Percentiles rank a stretch among this genome's conserved stretches.
These are phyloP conservation scores for Sardina pilchardus DNA, from an alignment of 2,113 vertebrate species.

Conservation along the genomic window DNA sequence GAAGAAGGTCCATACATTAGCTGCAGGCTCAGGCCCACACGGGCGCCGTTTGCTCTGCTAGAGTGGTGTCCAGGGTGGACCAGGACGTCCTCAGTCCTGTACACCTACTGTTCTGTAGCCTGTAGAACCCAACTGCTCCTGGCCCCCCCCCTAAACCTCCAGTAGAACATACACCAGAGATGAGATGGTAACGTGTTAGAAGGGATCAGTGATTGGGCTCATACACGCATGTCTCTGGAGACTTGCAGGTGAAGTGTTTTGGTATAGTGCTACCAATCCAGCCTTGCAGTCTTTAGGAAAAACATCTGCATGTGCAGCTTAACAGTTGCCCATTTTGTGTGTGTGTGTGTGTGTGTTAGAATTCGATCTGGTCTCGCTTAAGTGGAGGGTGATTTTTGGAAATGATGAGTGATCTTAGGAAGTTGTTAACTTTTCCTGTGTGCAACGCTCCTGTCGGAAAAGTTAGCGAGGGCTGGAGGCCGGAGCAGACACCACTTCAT, in stretches of 20 bases:
- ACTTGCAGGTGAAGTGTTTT: background rate
- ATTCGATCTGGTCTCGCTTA: background rate
- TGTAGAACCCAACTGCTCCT: too few species aligned
- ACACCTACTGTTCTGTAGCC: too few species aligned
- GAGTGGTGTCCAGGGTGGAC: background rate
- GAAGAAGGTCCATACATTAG: too few species aligned
- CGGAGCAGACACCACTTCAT: background rate
- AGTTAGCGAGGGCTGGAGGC: background rate
- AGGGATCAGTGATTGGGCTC: too few species aligned
- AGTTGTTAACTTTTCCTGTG: conserved; percentile 16
- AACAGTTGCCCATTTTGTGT: background rate
- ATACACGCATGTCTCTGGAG: too few species aligned
- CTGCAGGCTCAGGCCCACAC: too few species aligned
- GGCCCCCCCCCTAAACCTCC: too few species aligned
- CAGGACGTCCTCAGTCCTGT: too few species aligned
- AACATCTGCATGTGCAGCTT: background rate
- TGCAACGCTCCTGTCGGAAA: background rate
- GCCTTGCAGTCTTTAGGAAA: background rate
- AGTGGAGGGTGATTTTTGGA: conserved; percentile 31
- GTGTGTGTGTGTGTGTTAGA: background rate
- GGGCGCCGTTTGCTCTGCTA: too few species aligned
- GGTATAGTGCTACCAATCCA: background rate
- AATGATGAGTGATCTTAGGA: conserved; percentile 6
- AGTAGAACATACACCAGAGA: too few species aligned
- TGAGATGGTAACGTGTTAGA: too few species aligned